Evolutionary conservation across 2,113 vertebrate species (phyloP).

Genomic region (Alectura lathami): DNA sequence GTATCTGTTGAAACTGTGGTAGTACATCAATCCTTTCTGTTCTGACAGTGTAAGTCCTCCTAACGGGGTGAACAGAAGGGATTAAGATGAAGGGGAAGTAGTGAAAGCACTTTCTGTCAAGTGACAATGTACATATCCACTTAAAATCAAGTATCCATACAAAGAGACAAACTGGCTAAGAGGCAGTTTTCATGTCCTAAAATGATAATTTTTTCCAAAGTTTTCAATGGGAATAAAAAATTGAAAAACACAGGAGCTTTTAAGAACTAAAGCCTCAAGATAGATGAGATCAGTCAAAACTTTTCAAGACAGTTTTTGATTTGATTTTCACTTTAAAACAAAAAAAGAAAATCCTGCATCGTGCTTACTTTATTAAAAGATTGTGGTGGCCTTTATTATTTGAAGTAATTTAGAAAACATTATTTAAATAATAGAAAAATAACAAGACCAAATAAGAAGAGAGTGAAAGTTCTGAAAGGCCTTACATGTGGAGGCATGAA

Average conservation of each 20-base stretch:
- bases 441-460: not conserved
- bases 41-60: not conserved
- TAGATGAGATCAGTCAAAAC: not conserved
- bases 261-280: not conserved
- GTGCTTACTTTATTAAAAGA: not conserved
- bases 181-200: not conserved
- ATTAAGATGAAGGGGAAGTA: not conserved
- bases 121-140: not conserved
- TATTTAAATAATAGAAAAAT: not conserved
- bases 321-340: not conserved
- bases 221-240: not conserved
- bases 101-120: not conserved
- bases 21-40: not conserved
- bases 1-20: not conserved
- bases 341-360: not conserved
- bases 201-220: not conserved
- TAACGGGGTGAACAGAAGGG: not conserved
- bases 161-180: not conserved
- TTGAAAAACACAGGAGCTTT: not conserved
- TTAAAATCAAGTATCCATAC: not conserved
- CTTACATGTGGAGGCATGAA: not conserved
- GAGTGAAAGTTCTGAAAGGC: not conserved
- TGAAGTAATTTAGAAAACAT: not conserved
- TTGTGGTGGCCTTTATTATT: not conserved
- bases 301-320: not conserved